phyloP scores from a whole-genome alignment of 2,797 vertebrate species.

The Cyclura pinguis region DNA sequence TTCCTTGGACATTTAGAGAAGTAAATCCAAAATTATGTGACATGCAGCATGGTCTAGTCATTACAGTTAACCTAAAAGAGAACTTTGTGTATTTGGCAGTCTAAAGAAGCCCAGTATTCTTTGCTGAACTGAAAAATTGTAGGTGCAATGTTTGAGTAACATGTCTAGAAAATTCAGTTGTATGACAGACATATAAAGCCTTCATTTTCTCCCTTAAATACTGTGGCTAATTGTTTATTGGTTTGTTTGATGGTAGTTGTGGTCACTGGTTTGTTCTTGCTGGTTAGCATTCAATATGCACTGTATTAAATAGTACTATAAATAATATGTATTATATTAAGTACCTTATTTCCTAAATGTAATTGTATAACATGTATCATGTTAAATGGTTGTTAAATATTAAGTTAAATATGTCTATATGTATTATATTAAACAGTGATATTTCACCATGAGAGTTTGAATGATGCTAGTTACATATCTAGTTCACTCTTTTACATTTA shows the following conservation, averaged over 20 bases:
- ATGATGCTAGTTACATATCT: neutral
- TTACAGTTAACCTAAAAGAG: neutral
- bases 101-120: neutral
- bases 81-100: neutral
- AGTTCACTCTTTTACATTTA: neutral
- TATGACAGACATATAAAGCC: conserved; percentile 38
- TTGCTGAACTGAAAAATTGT: neutral
- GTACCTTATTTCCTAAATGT: neutral
- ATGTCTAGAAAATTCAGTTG: conserved; percentile 46
- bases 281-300: conserved; percentile 33
- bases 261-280: conserved; percentile 35
- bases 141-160: neutral
- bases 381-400: too few species aligned
- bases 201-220: conserved; percentile 50
- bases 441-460: conserved; percentile 2
- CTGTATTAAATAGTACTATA: neutral
- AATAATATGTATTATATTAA: too few species aligned
- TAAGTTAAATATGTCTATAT: neutral
- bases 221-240: conserved; percentile 32
- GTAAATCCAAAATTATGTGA: neutral
- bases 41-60: neutral
- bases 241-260: neutral
- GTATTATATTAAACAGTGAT: neutral
- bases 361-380: too few species aligned
- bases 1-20: neutral